phyloP scores from a whole-genome alignment of 2,888 invertebrate species.

The Apomyelois bistriatella region DNA sequence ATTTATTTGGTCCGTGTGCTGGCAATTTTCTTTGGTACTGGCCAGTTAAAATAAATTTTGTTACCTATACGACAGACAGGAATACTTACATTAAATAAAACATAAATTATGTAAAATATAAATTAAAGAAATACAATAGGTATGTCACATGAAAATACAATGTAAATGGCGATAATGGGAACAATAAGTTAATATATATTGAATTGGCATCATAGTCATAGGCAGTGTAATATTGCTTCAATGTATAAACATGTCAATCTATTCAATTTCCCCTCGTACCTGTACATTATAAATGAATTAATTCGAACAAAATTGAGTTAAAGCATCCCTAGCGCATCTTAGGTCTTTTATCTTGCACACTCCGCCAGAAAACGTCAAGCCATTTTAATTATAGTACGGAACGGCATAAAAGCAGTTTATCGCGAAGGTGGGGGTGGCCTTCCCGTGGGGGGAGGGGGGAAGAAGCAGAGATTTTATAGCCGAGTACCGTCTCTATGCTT shows the following conservation, averaged over 20 bases:
- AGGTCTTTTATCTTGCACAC: slow-evolving; percentile 49
- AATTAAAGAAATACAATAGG: too few relatives aligned
- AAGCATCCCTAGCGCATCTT: slow-evolving; percentile 26
- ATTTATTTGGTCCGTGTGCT: too few relatives aligned
- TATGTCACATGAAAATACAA: background rate
- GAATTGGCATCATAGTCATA: background rate
- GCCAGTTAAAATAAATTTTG: slow-evolving; percentile 16
- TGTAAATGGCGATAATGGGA: background rate
- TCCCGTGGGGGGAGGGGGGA: slow-evolving; percentile 47
- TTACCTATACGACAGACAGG: too few relatives aligned
- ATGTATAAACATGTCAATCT: background rate
- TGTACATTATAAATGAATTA: slow-evolving; percentile 13
- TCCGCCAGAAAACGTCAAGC: slow-evolving; percentile 60
- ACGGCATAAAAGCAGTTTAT: slow-evolving; percentile 77
- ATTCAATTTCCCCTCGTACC: background rate
- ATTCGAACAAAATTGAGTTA: slow-evolving; percentile 19
- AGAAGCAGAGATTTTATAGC: slow-evolving; percentile 80
- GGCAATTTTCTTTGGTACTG: slow-evolving; percentile 12
- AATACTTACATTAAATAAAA: background rate
- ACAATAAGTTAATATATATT: background rate
- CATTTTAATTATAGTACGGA: slow-evolving; percentile 75
- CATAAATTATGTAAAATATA: too few relatives aligned
- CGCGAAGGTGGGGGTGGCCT: slow-evolving; percentile 38
- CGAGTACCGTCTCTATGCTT: slow-evolving; percentile 70
- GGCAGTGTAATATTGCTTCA: background rate